phyloP scores from a whole-genome alignment of 2,888 invertebrate species.

The Drosophila parthenogenetica region DNA sequence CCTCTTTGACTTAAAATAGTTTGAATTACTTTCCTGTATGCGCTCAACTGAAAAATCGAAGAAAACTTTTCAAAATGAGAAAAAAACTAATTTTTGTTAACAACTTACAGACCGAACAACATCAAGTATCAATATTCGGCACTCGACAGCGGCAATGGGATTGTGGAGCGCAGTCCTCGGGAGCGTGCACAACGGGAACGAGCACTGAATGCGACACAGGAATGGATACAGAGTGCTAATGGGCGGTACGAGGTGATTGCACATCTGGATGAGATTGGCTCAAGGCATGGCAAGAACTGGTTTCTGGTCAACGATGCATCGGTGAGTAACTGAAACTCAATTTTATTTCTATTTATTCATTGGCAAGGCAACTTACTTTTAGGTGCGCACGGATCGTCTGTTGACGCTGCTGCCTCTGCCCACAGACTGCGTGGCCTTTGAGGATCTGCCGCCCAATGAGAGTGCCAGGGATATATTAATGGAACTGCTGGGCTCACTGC shows the following conservation, averaged over 20 bases:
- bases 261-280: conserved; percentile 93
- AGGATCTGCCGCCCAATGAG: conserved; percentile 87
- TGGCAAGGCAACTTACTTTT: not conserved
- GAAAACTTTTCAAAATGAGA: not conserved
- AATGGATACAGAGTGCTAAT: conserved; percentile 86
- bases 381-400: conserved; percentile 85
- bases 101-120: conserved; percentile 82
- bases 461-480: conserved; percentile 89
- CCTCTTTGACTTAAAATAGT: conserved; percentile 44
- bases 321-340: conserved; percentile 82
- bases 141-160: conserved; percentile 87
- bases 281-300: conserved; percentile 95
- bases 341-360: too few species aligned
- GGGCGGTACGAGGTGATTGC: conserved; percentile 92
- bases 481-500: conserved; percentile 93
- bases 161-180: conserved; percentile 88
- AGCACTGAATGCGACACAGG: conserved; percentile 88
- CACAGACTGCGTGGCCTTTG: conserved; percentile 85
- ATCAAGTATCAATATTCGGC: conserved; percentile 88
- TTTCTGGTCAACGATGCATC: conserved; percentile 94
- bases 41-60: conserved; percentile 29
- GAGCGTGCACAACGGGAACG: conserved; percentile 89
- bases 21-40: conserved; percentile 53
- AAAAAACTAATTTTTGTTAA: not conserved
- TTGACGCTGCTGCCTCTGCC: conserved; percentile 85